Evolutionary conservation across 2,888 invertebrate species (phyloP).

Genomic region (Megalurothrips usitatus): DNA sequence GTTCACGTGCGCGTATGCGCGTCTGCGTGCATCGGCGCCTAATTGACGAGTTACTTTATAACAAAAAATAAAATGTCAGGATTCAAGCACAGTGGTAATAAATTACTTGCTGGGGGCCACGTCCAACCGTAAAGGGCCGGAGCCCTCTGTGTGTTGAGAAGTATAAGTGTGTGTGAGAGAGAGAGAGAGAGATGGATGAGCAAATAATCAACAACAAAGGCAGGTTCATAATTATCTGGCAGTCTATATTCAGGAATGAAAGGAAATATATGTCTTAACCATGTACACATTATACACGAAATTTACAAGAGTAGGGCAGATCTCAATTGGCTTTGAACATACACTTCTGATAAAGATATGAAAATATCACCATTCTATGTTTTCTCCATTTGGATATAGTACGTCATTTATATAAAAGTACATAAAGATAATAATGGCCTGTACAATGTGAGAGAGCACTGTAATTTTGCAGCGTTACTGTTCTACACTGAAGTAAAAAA

Average conservation of each 20-base stretch:
- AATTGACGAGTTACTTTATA: too few relatives aligned
- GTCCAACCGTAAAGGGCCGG: too few relatives aligned
- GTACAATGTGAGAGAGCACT: not conserved
- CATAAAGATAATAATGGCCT: slow-evolving; percentile 12
- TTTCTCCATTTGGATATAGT: slow-evolving; percentile 23
- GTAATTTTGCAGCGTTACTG: not conserved
- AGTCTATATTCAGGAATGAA: slow-evolving; percentile 26
- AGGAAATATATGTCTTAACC: slow-evolving; percentile 23
- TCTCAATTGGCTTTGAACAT: slow-evolving; percentile 22
- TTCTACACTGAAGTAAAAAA: not conserved
- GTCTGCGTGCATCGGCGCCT: too few relatives aligned
- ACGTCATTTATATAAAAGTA: slow-evolving; percentile 23
- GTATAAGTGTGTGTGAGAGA: too few relatives aligned
- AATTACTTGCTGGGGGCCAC: too few relatives aligned
- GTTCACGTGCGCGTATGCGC: too few relatives aligned
- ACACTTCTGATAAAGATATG: slow-evolving; percentile 24
- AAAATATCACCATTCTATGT: slow-evolving; percentile 18
- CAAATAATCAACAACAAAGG: too few relatives aligned
- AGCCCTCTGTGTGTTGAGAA: too few relatives aligned
- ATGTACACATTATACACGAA: slow-evolving; percentile 10
- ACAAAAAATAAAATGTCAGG: too few relatives aligned
- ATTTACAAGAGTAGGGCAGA: slow-evolving; percentile 21
- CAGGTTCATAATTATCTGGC: not conserved
- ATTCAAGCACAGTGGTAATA: too few relatives aligned
- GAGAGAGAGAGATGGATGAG: too few relatives aligned